These are phyloP conservation scores for Gymnoscopelus braueri DNA, from an alignment of 2,797 vertebrate genomes.

Conservation along the genomic window DNA sequence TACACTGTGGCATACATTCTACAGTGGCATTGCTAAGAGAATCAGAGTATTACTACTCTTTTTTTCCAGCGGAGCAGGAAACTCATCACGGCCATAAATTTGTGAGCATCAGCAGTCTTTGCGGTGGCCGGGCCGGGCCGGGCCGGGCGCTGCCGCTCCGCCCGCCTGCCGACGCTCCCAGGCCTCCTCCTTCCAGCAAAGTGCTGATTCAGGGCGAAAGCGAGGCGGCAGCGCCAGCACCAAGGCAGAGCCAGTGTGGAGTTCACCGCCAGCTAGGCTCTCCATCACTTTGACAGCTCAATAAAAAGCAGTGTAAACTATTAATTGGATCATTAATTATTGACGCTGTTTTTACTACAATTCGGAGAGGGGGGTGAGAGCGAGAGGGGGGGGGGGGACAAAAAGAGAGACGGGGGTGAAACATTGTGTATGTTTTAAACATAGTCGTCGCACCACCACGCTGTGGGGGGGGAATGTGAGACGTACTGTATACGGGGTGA, in stretches of 20 bases:
- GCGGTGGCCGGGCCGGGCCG: constrained; percentile 33
- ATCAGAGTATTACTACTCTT: no score
- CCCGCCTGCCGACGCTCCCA: constrained; percentile 35
- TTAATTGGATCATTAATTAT: constrained; percentile 92
- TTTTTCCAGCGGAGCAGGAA: constrained; percentile 71
- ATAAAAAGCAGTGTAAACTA: constrained; percentile 89
- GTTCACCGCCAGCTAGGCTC: constrained; percentile 70
- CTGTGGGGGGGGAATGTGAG: constrained; percentile 19
- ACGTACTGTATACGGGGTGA: background rate
- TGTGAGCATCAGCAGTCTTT: constrained; percentile 73
- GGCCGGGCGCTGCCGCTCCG: constrained; percentile 54
- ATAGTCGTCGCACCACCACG: constrained; percentile 31
- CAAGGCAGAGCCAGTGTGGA: constrained; percentile 21
- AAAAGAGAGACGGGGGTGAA: constrained; percentile 62
- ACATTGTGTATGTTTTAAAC: constrained; percentile 69
- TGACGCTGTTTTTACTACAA: constrained; percentile 84
- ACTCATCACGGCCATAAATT: constrained; percentile 76
- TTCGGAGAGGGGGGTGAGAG: constrained; percentile 53
- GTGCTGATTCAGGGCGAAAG: constrained; percentile 82
- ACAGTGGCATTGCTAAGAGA: no score
- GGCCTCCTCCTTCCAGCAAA: constrained; percentile 52
- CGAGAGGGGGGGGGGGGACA: constrained; percentile 55
- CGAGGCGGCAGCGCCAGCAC: constrained; percentile 48
- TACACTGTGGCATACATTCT: no score
- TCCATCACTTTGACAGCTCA: constrained; percentile 89